These are phyloP conservation scores for Heliconius himera DNA, from an alignment of 1,140 invertebrate species.

Conservation along the genomic window DNA sequence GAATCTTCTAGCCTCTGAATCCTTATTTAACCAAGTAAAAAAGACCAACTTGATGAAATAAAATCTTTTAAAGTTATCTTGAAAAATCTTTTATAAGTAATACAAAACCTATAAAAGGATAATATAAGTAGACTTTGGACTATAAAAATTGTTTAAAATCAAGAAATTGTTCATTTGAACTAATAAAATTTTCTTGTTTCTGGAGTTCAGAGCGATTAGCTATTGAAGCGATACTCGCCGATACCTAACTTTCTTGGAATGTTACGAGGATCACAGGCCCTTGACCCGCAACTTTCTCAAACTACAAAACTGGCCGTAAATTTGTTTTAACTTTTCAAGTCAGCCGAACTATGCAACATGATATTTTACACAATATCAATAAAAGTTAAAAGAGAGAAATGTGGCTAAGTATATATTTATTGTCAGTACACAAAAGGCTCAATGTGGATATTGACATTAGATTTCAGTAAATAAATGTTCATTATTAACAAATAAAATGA, in stretches of 20 bases:
- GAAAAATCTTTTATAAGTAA: too few relatives aligned
- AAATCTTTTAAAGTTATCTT: too few relatives aligned
- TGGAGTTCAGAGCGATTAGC: constrained; percentile 30
- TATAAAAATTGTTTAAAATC: too few relatives aligned
- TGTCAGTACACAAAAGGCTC: background rate
- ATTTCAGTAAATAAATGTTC: too few relatives aligned
- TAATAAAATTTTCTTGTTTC: constrained; percentile 24
- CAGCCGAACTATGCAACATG: constrained; percentile 35
- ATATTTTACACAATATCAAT: background rate
- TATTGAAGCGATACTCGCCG: constrained; percentile 34
- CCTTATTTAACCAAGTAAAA: too few relatives aligned
- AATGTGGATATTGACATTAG: too few relatives aligned
- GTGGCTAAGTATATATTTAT: background rate
- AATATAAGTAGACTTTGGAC: too few relatives aligned
- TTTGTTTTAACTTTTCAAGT: constrained; percentile 52
- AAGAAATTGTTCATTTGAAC: background rate
- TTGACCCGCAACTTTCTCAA: constrained; percentile 60
- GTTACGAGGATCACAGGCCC: constrained; percentile 52
- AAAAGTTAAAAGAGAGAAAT: background rate
- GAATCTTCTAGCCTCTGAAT: too few relatives aligned
- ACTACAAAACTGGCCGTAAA: constrained; percentile 54
- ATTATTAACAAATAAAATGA: too few relatives aligned
- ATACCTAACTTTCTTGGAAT: constrained; percentile 45
- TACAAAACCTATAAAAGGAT: too few relatives aligned
- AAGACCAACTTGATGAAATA: too few relatives aligned